Conservation (phyloP, 2,888 invertebrate species). For the Pegoplata infirma region DNA sequence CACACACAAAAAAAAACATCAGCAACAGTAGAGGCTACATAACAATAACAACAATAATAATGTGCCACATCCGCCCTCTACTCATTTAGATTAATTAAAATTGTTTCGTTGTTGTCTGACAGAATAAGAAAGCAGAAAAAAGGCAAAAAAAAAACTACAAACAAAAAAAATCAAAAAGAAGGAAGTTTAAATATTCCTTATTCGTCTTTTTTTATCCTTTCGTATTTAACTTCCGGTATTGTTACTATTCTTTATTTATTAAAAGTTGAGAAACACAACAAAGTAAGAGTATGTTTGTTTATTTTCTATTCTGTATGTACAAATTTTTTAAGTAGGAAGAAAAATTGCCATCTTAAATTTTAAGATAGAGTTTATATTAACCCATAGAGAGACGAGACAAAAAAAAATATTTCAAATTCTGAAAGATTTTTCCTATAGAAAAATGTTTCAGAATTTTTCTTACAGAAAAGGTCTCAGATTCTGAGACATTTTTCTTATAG, state of each 20-base stretch:
- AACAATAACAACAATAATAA: slow-evolving; percentile 48
- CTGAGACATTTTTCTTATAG: too few species aligned
- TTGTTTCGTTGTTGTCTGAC: slow-evolving; percentile 48
- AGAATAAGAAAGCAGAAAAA: neutral
- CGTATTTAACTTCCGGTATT: slow-evolving; percentile 25
- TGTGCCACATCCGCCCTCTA: slow-evolving; percentile 54
- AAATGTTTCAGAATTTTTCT: too few species aligned
- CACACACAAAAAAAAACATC: slow-evolving; percentile 13
- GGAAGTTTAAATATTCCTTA: neutral
- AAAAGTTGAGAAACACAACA: slow-evolving; percentile 31
- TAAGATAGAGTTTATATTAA: too few species aligned
- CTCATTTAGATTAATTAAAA: slow-evolving; percentile 60
- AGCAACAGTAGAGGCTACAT: slow-evolving; percentile 33
- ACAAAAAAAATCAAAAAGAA: neutral
- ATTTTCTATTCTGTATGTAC: neutral
- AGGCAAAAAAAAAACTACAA: neutral
- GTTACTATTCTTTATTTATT: slow-evolving; percentile 29
- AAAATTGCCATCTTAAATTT: neutral
- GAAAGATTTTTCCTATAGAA: neutral
- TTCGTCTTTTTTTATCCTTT: neutral
- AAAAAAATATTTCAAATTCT: too few species aligned
- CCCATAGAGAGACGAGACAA: too few species aligned
- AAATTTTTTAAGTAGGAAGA: neutral
- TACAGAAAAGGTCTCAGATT: too few species aligned
- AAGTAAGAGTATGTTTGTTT: neutral